Evolutionary conservation across 2,888 invertebrate genomes (phyloP).

Genomic region (Dolichopus griseipennis): DNA sequence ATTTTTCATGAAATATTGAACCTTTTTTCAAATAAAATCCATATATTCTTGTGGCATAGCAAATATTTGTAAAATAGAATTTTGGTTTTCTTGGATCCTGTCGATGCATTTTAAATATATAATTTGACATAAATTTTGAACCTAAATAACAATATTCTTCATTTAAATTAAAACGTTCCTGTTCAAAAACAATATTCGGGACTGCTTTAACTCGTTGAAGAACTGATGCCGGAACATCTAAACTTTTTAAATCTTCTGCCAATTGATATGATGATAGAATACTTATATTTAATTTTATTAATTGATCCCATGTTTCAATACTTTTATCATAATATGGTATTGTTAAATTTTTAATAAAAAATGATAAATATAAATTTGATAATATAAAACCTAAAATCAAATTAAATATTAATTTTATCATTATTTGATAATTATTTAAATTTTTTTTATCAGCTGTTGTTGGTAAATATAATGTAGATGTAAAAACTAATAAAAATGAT

Average conservation of each 20-base stretch:
- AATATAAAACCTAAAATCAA: not conserved
- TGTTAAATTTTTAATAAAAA: slow-evolving; percentile 4
- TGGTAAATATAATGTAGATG: not conserved
- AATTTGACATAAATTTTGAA: not conserved
- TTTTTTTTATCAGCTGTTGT: not conserved
- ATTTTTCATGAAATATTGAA: not conserved
- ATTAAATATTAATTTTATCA: not conserved
- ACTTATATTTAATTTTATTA: not conserved
- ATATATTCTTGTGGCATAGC: not conserved
- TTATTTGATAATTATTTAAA: not conserved
- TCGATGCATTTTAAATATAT: not conserved
- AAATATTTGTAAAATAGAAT: not conserved
- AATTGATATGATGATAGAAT: slow-evolving; percentile 1
- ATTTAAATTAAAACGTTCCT: not conserved
- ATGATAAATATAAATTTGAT: not conserved
- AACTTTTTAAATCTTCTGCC: not conserved
- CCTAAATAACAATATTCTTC: not conserved
- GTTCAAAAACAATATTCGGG: not conserved
- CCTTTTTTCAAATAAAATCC: not conserved
- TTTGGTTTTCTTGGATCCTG: not conserved
- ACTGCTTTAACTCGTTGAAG: not conserved
- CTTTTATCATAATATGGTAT: not conserved
- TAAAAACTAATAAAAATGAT: not conserved
- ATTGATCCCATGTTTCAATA: not conserved
- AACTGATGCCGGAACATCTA: not conserved